Percentiles rank a stretch among this genome's conserved stretches.
Evolutionary conservation across 2,797 vertebrate species (phyloP).

Genomic region (Borostomias antarcticus): DNA sequence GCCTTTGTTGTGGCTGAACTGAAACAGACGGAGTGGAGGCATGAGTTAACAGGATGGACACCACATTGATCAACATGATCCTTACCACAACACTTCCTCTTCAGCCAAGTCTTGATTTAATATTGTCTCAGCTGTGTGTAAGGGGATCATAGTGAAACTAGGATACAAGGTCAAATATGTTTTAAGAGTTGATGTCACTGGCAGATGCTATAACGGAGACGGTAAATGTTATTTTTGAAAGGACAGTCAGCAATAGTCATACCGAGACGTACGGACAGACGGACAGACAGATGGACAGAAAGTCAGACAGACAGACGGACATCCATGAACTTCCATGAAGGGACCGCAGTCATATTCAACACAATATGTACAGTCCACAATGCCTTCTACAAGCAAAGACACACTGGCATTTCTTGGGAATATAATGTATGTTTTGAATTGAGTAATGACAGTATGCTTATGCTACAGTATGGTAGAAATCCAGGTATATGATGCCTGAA

Average conservation of each 20-base stretch:
- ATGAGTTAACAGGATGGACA: not conserved
- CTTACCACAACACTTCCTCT: not conserved
- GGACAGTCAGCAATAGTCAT: not conserved
- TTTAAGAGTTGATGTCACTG: slow-evolving; percentile 1
- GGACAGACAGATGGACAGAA: too few relatives aligned
- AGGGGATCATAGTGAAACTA: not conserved
- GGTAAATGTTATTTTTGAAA: slow-evolving; percentile 1
- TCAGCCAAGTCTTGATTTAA: not conserved
- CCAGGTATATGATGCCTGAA: too few relatives aligned
- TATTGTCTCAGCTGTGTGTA: not conserved
- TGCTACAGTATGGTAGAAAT: too few relatives aligned
- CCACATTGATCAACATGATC: not conserved
- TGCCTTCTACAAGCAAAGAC: too few relatives aligned
- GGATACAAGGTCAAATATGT: not conserved
- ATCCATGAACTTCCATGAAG: too few relatives aligned
- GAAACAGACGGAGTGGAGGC: slow-evolving; percentile 14
- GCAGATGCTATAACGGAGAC: not conserved
- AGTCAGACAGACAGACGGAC: not conserved
- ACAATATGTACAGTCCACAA: too few relatives aligned
- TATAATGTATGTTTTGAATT: too few relatives aligned
- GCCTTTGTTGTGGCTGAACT: slow-evolving; percentile 9
- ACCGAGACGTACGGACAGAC: too few relatives aligned
- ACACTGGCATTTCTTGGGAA: too few relatives aligned
- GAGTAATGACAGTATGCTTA: too few relatives aligned
- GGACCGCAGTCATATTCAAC: too few relatives aligned